Evolutionary conservation across 2,797 vertebrate species (phyloP).

Genomic region (Halcyon leucocephala): DNA sequence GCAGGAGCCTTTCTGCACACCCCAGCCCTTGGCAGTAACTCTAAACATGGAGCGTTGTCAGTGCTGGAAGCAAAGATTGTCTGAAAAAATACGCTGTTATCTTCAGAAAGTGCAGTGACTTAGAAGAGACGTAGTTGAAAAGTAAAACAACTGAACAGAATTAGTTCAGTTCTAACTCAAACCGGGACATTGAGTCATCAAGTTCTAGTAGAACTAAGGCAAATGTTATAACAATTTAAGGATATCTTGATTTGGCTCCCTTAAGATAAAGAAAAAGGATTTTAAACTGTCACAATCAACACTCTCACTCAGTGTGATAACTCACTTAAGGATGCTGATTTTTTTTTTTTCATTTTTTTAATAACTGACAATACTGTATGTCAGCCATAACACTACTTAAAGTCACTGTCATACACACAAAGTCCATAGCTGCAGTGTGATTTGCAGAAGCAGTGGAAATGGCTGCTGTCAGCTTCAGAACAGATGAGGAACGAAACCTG

Average conservation of each 20-base stretch:
- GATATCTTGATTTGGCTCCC: background rate
- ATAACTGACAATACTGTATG: background rate
- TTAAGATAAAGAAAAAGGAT: background rate
- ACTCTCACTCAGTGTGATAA: background rate
- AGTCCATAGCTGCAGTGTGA: background rate
- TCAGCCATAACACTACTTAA: slow-evolving; percentile 14
- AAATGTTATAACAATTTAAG: background rate
- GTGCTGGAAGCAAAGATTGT: background rate
- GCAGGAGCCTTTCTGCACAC: background rate
- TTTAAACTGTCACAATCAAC: slow-evolving; percentile 5
- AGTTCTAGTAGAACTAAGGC: background rate
- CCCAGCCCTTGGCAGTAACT: background rate
- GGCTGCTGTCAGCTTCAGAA: slow-evolving; percentile 62
- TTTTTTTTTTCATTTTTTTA: background rate
- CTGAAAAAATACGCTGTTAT: background rate
- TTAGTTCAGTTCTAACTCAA: background rate
- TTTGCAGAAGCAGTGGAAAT: slow-evolving; percentile 55
- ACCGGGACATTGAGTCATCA: background rate
- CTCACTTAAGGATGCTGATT: background rate
- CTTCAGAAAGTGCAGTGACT: background rate
- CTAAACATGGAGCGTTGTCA: background rate
- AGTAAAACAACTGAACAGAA: background rate
- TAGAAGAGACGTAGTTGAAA: background rate
- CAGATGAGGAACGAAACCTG: slow-evolving; percentile 69
- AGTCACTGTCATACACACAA: slow-evolving; percentile 49